Conservation (phyloP, 2,797 vertebrate species). For the Dipus sagitta region DNA sequence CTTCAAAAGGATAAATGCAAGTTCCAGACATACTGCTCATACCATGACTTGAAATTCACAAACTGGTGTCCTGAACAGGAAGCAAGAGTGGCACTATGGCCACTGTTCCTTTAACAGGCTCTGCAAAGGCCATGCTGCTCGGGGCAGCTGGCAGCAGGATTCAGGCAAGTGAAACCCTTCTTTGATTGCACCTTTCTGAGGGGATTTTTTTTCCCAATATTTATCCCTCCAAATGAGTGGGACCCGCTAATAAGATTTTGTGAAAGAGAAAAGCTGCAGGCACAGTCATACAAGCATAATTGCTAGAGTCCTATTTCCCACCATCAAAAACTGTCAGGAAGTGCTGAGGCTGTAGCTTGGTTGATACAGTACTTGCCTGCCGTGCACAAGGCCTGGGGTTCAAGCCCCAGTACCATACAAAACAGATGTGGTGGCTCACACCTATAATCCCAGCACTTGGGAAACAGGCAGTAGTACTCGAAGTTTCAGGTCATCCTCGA, state of each 20-base stretch:
- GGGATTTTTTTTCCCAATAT: slow-evolving; percentile 1
- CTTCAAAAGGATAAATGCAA: slow-evolving; percentile 46
- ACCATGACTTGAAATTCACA: not conserved
- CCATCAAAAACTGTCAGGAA: not conserved
- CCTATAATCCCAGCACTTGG: not conserved
- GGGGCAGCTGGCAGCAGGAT: not conserved
- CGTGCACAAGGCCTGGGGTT: not conserved
- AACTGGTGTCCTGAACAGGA: not conserved
- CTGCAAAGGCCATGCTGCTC: not conserved
- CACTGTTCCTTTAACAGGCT: not conserved
- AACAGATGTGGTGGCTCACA: not conserved
- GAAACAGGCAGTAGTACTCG: not conserved
- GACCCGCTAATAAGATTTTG: not conserved
- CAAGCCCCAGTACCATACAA: not conserved
- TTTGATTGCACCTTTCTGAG: slow-evolving; percentile 5
- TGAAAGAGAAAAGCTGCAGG: slow-evolving; percentile 47
- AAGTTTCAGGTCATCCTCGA: not conserved
- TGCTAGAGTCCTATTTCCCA: not conserved
- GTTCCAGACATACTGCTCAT: not conserved
- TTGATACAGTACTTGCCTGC: not conserved
- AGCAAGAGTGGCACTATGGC: not conserved
- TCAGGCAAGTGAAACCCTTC: slow-evolving; percentile 48
- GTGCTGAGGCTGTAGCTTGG: not conserved
- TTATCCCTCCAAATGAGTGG: not conserved
- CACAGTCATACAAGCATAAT: not conserved